These are phyloP conservation scores for Palaemon carinicauda DNA, from an alignment of 1,140 invertebrate genomes.

Conservation along the genomic window DNA sequence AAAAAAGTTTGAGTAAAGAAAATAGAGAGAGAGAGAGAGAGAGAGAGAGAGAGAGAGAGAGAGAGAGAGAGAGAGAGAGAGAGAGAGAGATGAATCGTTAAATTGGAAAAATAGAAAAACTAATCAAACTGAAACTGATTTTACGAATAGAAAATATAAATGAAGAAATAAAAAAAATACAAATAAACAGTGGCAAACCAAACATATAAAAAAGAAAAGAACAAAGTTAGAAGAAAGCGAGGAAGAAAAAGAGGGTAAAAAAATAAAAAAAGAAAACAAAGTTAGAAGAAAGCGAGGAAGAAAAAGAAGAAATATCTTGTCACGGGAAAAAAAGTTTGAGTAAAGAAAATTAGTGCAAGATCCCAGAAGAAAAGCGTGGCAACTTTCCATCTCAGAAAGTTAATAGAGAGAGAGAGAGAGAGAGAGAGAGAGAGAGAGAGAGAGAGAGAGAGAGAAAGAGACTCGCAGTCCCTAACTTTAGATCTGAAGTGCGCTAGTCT, in stretches of 20 bases:
- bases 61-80: slow-evolving; percentile 16
- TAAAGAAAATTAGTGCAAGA: background rate
- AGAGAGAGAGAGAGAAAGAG: background rate
- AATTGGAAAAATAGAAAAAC: background rate
- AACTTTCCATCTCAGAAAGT: background rate
- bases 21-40: background rate
- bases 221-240: background rate
- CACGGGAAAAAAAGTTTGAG: background rate
- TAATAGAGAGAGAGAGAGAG: too few relatives aligned
- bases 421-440: too few relatives aligned
- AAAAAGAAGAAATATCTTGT: background rate
- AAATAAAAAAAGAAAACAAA: background rate
- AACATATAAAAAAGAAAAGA: background rate
- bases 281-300: background rate
- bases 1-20: background rate
- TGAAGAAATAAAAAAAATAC: background rate
- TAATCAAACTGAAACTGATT: too few relatives aligned
- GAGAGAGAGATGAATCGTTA: background rate
- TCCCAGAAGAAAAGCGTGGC: background rate
- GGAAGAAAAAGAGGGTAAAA: too few relatives aligned
- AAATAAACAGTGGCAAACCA: background rate
- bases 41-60: slow-evolving; percentile 6
- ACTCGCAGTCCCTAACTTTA: background rate
- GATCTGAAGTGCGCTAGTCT: background rate
- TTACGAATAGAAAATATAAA: background rate